Base-by-base conservation (phyloP, 2,888 invertebrate species). In the Coremacera marginata region DNA sequence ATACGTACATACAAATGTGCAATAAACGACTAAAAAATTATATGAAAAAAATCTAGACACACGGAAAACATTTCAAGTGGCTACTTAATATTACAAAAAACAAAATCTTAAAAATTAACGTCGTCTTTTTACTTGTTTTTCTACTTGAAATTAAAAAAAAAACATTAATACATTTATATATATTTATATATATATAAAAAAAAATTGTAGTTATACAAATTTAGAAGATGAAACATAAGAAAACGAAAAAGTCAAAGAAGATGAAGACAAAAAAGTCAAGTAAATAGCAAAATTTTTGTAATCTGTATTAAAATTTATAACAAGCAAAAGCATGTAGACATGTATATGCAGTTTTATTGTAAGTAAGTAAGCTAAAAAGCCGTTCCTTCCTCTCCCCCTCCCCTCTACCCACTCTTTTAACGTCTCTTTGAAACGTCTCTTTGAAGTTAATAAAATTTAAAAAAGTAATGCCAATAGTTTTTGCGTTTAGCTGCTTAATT, bases 241-340 rank as follows among this genome's bases (percentile, higher is more conserved):
- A 65, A 1, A 63, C 11, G 0, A 14, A 63, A 14, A 63, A 65
- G 63, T n/a, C 16, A n/a, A 44, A 11, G 44, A 44, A 44, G 44
- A 44, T 19, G 3, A 52, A 52, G 16, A 52, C 22, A 19, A 63
- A 63, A 63, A 31, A 63, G n/a, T 63, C 22, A 68, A 68, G 16
- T n/a, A 55, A 71, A 31, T 86, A 86, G 87, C 85, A 84, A 86
- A 87, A 85, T 79, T 86, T 87, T 86, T 86, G 87, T 87, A 86
- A 85, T 84, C 83, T 85, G 85, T 86, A 87, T 84, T 80, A 75
- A 80, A 79, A 71, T 76, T 67, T 51, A 74, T 63, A 82, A 79
- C 75, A 80, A 63, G 31, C 63, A 31, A 5, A 19, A 19, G 27
- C 19, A 60, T 60, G 14, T 19, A 25, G 57, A 60, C 25, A 60